Percentiles rank a stretch among this genome's conserved stretches.
These are phyloP conservation scores for Eclectus roratus DNA, from an alignment of 2,113 vertebrate species.

Conservation along the genomic window DNA sequence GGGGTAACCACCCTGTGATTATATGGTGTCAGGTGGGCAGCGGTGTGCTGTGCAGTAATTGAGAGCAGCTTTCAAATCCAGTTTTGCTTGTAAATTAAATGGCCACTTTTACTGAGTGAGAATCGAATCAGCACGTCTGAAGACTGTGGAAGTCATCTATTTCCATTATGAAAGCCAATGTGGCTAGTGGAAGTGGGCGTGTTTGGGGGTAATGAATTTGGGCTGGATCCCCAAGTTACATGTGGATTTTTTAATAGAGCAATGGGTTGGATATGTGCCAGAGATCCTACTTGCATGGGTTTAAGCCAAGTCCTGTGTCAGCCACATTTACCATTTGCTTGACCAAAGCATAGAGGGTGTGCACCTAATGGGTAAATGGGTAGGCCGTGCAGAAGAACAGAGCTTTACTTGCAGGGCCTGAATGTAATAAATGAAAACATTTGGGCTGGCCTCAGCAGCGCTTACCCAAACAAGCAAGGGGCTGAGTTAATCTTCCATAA, in stretches of 20 bases:
- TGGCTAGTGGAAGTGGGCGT: not conserved
- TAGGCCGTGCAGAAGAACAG: not conserved
- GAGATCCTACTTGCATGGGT: not conserved
- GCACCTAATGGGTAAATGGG: not conserved
- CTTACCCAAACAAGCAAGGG: not conserved
- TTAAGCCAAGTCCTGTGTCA: not conserved
- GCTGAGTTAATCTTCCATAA: not conserved
- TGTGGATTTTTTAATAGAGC: not conserved
- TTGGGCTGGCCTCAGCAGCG: not conserved
- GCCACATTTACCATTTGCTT: not conserved
- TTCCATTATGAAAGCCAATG: not conserved
- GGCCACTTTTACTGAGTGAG: not conserved
- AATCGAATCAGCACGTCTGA: not conserved
- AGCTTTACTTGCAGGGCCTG: not conserved
- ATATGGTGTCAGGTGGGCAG: conserved; percentile 16
- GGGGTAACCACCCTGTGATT: not conserved
- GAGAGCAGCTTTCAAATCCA: conserved; percentile 30
- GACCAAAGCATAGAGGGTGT: not conserved
- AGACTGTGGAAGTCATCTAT: not conserved
- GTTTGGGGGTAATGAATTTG: not conserved
- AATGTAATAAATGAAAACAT: not conserved
- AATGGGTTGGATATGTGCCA: not conserved
- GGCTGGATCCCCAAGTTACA: not conserved
- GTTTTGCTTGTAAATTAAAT: conserved; percentile 44
- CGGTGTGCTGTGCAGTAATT: not conserved